Base-by-base conservation (phyloP, 2,888 invertebrate species). In the Leuctra nigra region DNA sequence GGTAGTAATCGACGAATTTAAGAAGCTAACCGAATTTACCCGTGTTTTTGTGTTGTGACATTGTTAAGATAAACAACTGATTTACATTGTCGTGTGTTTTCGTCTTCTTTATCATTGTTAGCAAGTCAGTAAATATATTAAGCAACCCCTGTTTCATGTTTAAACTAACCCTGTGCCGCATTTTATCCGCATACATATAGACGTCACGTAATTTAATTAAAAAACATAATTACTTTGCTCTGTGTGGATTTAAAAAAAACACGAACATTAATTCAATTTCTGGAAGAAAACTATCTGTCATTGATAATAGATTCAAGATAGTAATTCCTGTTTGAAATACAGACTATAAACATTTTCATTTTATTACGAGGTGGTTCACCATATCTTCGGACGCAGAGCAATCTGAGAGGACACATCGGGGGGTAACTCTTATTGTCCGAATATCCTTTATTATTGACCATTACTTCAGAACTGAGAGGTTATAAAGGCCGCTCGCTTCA, bases 361-460 rank as follows among this genome's bases (percentile, higher is more conserved):
- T 29, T 29, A 29, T 29, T 29, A 6, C 29, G 22, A 44, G 44
- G n/a, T n/a, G n/a, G n/a, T n/a, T n/a, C n/a, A n/a, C n/a, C n/a
- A n/a, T n/a, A n/a, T n/a, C 23, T 44, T 23, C 44, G 23, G 2
- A 23, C 29, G 44, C 44, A 44, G 22, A 44, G 23, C 20, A 44
- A 23, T 44, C 44, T 23, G 22, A 20, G 23, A 44, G 22, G 44
- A 23, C 23, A 50, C 35, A 50, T 35, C 33, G 35, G 50, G 33
- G 50, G 50, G 50, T 50, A 29, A 22, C 35, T n/a, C n/a, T 35
- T 35, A 50, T 50, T 50, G 50, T 50, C 50, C 50, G 33, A 29
- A 20, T 50, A 29, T 35, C 29, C 23, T 50, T 35, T 50, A 50
- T 50, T 50, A 50, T 29, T 50, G 50, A 35, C 50, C 33, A 50